Conservation (phyloP, 2,888 invertebrate genomes). For the Corbicula japonica region DNA sequence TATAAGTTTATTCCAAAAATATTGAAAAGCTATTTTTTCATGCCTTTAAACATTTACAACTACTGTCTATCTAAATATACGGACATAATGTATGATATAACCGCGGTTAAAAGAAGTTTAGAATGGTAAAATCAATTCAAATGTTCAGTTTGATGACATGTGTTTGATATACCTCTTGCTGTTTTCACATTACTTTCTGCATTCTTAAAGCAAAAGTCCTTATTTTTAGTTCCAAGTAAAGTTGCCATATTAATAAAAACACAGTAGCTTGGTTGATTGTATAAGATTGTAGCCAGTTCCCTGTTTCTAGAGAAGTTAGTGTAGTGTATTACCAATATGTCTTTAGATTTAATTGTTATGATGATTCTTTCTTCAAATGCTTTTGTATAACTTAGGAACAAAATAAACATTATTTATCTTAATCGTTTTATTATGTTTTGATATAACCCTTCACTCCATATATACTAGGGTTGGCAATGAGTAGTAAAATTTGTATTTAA, state of each 20-base stretch:
- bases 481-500: too few species aligned
- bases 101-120: too few species aligned
- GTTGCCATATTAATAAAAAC: background rate
- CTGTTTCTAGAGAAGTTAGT: background rate
- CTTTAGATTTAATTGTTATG: background rate
- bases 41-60: too few species aligned
- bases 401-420: conserved; percentile 10
- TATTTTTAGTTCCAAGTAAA: background rate
- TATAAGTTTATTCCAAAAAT: too few species aligned
- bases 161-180: too few species aligned
- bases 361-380: background rate
- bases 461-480: too few species aligned
- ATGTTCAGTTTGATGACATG: too few species aligned
- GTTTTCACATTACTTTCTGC: background rate
- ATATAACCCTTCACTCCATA: too few species aligned
- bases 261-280: background rate
- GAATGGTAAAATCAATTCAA: too few species aligned
- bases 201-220: background rate
- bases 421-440: background rate
- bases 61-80: too few species aligned
- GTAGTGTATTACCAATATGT: background rate
- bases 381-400: conserved; percentile 13
- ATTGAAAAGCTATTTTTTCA: too few species aligned
- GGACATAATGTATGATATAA: too few species aligned
- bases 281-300: background rate